A percentile compares a stretch with the other conserved stretches of the same genome.
Evolutionary conservation across 2,888 invertebrate species (phyloP).

Genomic region (Lapara coniferarum): DNA sequence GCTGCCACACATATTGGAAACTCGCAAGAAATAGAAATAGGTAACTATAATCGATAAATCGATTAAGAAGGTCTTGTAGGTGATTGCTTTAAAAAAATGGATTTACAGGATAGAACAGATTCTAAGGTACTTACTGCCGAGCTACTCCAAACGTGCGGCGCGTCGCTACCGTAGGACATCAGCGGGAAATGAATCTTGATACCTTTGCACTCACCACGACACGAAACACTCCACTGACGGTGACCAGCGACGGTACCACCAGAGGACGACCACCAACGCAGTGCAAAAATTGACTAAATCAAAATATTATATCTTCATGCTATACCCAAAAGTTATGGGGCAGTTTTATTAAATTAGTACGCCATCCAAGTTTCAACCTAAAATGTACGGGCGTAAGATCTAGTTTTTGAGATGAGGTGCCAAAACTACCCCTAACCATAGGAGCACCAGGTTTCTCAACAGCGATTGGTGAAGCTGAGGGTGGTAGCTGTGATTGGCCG

Average conservation of each 20-base stretch:
- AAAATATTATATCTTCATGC: slow-evolving; percentile 61
- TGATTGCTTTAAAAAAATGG: too few species aligned
- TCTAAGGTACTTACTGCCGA: slow-evolving; percentile 63
- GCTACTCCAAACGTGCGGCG: slow-evolving; percentile 82
- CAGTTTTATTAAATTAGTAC: slow-evolving; percentile 61
- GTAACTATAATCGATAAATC: too few species aligned
- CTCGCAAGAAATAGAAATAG: too few species aligned
- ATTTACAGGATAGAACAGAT: too few species aligned
- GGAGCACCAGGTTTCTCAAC: slow-evolving; percentile 65
- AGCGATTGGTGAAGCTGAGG: slow-evolving; percentile 63
- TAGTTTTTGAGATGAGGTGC: slow-evolving; percentile 31
- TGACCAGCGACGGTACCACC: slow-evolving; percentile 32
- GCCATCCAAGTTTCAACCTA: slow-evolving; percentile 39
- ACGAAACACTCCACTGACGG: slow-evolving; percentile 45
- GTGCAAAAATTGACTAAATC: slow-evolving; percentile 67
- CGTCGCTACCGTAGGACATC: slow-evolving; percentile 82
- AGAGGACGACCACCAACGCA: slow-evolving; percentile 31
- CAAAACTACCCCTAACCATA: slow-evolving; percentile 53
- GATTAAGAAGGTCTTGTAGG: too few species aligned
- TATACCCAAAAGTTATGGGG: slow-evolving; percentile 52
- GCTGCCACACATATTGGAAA: too few species aligned
- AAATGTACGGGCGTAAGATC: background rate
- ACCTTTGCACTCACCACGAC: slow-evolving; percentile 58
- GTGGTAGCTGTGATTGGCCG: slow-evolving; percentile 64
- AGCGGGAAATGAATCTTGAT: slow-evolving; percentile 84